Evolutionary conservation across 2,113 vertebrate species (phyloP), one percentile per base, ranked within the genome.

Genomic region (Mandrillus leucophaeus): DNA sequence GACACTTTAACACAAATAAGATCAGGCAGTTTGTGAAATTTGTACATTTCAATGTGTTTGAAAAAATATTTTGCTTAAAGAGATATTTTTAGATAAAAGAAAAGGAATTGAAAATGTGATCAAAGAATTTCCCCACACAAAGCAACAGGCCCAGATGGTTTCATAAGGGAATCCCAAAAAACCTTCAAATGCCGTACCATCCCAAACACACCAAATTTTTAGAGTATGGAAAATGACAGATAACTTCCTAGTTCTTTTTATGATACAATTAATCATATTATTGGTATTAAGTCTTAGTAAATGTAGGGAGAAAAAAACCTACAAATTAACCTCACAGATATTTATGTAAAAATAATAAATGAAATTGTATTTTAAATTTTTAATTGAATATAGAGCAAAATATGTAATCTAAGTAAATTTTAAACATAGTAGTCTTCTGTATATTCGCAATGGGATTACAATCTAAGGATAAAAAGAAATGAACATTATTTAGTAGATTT

Each of bases 21-120:
- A 82, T 68, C 38, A 85, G 23, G 18, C 7, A 48, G 6, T 90
- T 76, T 25, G 2, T 23, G 23, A 93, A 79, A 64, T 92, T 20
- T 92, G 13, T n/a, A 68, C 10, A 68, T 95, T 95, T 92, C 79
- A 93, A 48, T 80, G 55, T 93, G 40, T 88, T 61, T 66, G 35
- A 87, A 38, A 94, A 94, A 83, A 23, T 50, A 11, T 61, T 97
- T 89, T 89, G 5, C 75, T 70, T 73, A 79, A 93, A 27, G 27
- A 83, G n/a, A 66, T 9, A 3, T 14, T 16, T 75, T 92, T 82
- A 55, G 43, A n/a, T 18, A 45, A 43, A 55, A 76, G 6, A 78
- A 50, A 55, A 76, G 8, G 76, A 50, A 85, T n/a, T 22, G 7
- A n/a, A 80, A 83, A 64, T 84, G 2, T 78, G 75, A 72, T 59